Percentiles rank a stretch among this genome's conserved stretches.
These are phyloP conservation scores for Eulemur albifrons DNA, from an alignment of 2,797 vertebrate genomes.

Conservation along the genomic window DNA sequence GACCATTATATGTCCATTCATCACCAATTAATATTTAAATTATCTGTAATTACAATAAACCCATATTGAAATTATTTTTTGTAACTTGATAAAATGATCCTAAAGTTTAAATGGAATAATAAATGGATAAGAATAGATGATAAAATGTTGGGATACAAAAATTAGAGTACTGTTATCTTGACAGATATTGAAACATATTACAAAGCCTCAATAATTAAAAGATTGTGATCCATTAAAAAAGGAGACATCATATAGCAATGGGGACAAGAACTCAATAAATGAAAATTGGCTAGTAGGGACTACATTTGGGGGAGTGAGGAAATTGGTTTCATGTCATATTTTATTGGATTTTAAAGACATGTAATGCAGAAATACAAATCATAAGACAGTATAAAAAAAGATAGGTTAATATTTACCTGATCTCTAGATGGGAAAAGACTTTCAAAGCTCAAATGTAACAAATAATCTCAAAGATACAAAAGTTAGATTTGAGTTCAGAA, in stretches of 20 bases:
- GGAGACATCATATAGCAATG: background rate
- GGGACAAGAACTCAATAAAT: background rate
- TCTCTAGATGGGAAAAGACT: background rate
- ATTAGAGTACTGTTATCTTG: background rate
- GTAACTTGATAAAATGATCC: conserved; percentile 11
- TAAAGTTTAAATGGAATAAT: conserved; percentile 1
- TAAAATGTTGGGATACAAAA: background rate
- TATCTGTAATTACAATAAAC: background rate
- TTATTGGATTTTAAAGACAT: conserved; percentile 34
- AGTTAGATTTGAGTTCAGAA: conserved; percentile 38
- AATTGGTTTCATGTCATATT: background rate
- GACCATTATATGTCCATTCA: background rate
- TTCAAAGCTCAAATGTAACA: conserved; percentile 19
- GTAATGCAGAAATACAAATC: background rate
- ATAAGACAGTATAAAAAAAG: conserved; percentile 26
- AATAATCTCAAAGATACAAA: conserved; percentile 33
- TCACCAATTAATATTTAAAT: conserved; percentile 33
- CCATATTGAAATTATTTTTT: background rate
- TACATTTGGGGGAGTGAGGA: background rate
- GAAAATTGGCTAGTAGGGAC: background rate
- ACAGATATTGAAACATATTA: conserved; percentile 16
- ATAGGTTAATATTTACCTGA: conserved; percentile 11
- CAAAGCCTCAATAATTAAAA: conserved; percentile 31
- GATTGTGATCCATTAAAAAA: background rate
- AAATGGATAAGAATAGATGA: background rate